Evolutionary conservation across 2,113 vertebrate species (phyloP).

Genomic region (Pyrgilauda ruficollis): DNA sequence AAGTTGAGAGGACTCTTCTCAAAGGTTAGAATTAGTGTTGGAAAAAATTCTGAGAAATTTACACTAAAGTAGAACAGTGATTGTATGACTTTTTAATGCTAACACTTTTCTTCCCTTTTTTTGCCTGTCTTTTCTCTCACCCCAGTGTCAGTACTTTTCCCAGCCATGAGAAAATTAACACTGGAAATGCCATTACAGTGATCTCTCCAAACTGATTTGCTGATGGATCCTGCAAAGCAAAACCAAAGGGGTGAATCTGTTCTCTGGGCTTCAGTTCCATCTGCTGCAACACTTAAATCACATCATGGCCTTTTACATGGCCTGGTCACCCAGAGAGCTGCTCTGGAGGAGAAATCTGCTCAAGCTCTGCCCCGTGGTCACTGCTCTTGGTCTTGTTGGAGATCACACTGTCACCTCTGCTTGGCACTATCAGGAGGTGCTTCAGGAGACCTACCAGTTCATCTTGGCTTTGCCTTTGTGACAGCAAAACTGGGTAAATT

Average conservation of each 20-base stretch:
- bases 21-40: neutral
- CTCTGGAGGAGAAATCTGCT: neutral
- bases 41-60: neutral
- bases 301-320: neutral
- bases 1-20: neutral
- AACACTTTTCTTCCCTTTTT: neutral
- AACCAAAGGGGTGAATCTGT: neutral
- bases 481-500: neutral
- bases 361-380: neutral
- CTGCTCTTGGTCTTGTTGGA: neutral
- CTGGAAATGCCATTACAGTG: neutral
- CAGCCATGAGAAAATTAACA: neutral
- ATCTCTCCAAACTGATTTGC: neutral
- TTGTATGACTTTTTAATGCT: neutral
- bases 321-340: neutral
- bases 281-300: neutral
- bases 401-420: neutral
- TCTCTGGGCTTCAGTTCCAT: neutral
- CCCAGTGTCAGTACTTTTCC: neutral
- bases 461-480: neutral
- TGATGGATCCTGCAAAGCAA: neutral
- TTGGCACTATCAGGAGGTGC: rapidly evolving
- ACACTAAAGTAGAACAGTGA: neutral
- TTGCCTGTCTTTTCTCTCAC: neutral
- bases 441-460: neutral